Evolutionary conservation across 2,888 invertebrate genomes (phyloP).

Genomic region (Hedya salicella): DNA sequence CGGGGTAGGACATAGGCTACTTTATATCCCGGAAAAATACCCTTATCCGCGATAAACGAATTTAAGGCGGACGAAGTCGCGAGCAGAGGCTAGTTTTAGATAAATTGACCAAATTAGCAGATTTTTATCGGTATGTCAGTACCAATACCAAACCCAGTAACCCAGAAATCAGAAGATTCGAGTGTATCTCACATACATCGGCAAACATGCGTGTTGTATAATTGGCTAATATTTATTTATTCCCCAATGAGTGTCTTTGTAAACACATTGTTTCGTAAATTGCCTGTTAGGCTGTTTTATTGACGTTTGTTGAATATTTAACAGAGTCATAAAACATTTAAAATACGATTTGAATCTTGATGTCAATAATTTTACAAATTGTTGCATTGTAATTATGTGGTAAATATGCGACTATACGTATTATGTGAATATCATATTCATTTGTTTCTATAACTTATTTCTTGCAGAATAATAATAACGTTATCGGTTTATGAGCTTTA

Average conservation of each 20-base stretch:
- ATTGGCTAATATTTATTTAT: conserved; percentile 34
- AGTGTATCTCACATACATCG: conserved; percentile 32
- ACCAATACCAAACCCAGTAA: conserved; percentile 6
- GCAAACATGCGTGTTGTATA: conserved; percentile 28
- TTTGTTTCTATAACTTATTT: no score
- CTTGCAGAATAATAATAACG: no score
- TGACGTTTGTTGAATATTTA: conserved; percentile 2
- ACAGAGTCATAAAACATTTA: neutral
- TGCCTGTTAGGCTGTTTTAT: conserved; percentile 22
- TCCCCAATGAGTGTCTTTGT: conserved; percentile 15
- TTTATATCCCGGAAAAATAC: no score
- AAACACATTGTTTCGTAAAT: conserved; percentile 29
- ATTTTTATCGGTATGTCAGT: no score
- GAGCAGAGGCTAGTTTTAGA: no score
- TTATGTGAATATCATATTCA: neutral
- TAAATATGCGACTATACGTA: neutral
- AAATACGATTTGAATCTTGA: neutral
- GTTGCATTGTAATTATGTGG: neutral
- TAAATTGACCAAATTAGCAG: no score
- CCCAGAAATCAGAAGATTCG: conserved; percentile 4
- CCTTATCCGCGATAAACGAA: no score
- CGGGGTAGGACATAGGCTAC: no score
- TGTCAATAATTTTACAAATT: conserved; percentile 6
- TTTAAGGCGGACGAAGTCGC: no score
- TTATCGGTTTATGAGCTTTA: no score